Evolutionary conservation across 2,888 invertebrate species (phyloP), one percentile per base, ranked within the genome.

Genomic region (Halocaridina rubra): DNA sequence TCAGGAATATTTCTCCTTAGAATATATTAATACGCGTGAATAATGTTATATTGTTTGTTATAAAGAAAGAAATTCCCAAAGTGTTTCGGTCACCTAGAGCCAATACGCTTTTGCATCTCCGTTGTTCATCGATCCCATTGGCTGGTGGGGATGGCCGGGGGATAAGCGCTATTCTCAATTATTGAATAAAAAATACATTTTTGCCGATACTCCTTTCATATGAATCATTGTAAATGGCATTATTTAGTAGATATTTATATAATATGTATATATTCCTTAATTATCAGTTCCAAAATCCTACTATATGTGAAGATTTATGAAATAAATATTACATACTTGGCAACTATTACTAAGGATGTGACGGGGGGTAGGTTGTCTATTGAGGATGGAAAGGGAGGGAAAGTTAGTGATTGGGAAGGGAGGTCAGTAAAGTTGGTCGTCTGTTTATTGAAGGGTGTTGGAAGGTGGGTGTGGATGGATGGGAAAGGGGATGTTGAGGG

Each of bases 81-180:
- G 46, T 8, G 19, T 10, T 39, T 30, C 81, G 76, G 24, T 82
- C 81, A 82, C 81, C 77, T 57, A 32, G 81, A 82, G 81, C 81
- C 81, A 82, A 82, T 82, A 76, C 81, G 81, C 81, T 29, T 82
- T 71, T 76, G 19, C 76, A 69, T n/a, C 76, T 57, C 59, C 77
- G 24, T 32, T 33, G 76, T 71, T 77, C 76, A 82, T 82, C 81
- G 81, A 82, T 82, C 81, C 69, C 71, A 82, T 82, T 82, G 81
- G 81, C 77, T 77, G 77, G 76, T 77, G 81, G 81, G 80, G 80
- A 61, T 39, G 29, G 16, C 13, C 39, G 61, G 77, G 71, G 69
- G 71, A 46, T 27, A 39, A n/a, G 80, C n/a, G n/a, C n/a, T n/a
- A n/a, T n/a, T n/a, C n/a, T n/a, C n/a, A n/a, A n/a, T n/a, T n/a